phyloP scores from a whole-genome alignment of 2,797 vertebrate species.

The Adelosebastes latens region DNA sequence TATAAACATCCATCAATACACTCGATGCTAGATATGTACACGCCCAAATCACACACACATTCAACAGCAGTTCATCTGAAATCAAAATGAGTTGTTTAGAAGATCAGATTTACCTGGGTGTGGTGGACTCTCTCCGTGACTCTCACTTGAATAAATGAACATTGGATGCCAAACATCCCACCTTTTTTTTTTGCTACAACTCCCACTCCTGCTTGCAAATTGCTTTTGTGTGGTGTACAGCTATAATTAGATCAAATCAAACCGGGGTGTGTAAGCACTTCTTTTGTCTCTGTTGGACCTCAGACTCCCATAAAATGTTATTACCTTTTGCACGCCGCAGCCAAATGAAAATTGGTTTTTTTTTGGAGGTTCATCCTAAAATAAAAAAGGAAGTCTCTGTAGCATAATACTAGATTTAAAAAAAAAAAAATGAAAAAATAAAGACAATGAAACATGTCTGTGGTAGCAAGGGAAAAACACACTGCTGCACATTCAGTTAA shows the following conservation, averaged over 20 bases:
- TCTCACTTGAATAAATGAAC: constrained; percentile 47
- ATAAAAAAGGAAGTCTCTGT: constrained; percentile 28
- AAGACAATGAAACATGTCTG: constrained; percentile 21
- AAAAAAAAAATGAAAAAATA: background rate
- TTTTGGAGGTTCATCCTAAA: constrained; percentile 32
- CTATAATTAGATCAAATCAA: constrained; percentile 72
- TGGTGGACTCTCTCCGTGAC: constrained; percentile 3
- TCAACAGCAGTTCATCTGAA: background rate
- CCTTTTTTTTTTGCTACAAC: constrained; percentile 15
- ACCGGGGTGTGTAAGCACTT: constrained; percentile 56
- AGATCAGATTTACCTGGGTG: constrained; percentile 34
- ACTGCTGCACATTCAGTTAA: constrained; percentile 40
- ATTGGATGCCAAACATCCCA: background rate
- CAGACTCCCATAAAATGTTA: constrained; percentile 74
- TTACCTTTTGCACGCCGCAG: constrained; percentile 53
- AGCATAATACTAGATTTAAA: background rate
- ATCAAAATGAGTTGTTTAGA: background rate
- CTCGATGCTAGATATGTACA: background rate
- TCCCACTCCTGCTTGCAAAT: constrained; percentile 40
- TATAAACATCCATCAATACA: constrained; percentile 4
- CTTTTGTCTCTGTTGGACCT: constrained; percentile 68
- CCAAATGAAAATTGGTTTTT: constrained; percentile 34
- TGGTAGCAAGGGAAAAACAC: constrained; percentile 16
- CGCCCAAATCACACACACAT: constrained; percentile 41
- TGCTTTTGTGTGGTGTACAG: constrained; percentile 50